Base-by-base conservation (phyloP, 2,888 invertebrate genomes). In the Melieria omissa region DNA sequence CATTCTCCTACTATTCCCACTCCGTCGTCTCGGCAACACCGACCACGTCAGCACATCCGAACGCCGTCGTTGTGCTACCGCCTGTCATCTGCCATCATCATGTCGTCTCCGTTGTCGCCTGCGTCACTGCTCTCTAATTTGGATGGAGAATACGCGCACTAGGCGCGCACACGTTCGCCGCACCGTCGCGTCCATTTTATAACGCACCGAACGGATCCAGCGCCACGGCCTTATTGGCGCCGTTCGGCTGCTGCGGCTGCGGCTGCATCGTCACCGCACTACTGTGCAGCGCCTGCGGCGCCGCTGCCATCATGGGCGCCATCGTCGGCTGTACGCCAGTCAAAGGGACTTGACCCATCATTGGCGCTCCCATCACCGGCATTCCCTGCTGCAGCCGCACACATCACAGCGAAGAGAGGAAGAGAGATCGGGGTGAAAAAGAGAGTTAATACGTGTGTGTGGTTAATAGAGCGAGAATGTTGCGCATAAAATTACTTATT, bases 191-290 rank as follows among this genome's bases (percentile, higher is more conserved):
- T 44, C 69, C 62, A 69, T 46, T 80, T 87, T 87, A 87, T 85
- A 87, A 86, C 80, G 88, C 89, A 81, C 89, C 89, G 81, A 89
- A 89, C 74, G 89, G 89, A 87, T 89, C 89, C 75, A 89, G 84
- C 80, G 88, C 88, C 75, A 88, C 87, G 81, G 86, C 88, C 83
- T 88, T 89, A 84, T 86, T 84, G 83, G 78, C 78, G 61, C 84
- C 84, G 76, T 83, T 83, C 70, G 75, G 66, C 47, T 67, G 70
- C 65, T 75, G 76, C 42, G 73, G 81, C 77, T 79, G 82, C 42
- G 80, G 81, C 72, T 83, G 85, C 82, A 84, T 84, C 74, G 85
- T 81, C 60, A 80, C 74, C 74, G 79, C 76, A 85, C 83, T 86
- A 86, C 83, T 86, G 81, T 79, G 79, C 77, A 78, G 77, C 65